These are phyloP conservation scores for Drosophila lacertosa DNA, from an alignment of 1,140 invertebrate species.

Conservation along the genomic window DNA sequence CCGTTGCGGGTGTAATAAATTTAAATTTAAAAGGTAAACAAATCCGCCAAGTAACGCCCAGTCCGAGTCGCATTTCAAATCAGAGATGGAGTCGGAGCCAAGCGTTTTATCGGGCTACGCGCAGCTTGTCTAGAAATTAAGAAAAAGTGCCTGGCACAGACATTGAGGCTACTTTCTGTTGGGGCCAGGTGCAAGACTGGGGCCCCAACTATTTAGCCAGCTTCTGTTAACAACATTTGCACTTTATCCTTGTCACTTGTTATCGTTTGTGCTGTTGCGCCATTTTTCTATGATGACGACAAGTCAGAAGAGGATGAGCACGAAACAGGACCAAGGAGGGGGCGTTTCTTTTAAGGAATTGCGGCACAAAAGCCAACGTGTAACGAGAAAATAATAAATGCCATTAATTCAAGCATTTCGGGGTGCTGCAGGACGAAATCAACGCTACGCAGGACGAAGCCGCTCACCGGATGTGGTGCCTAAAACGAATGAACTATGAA, in stretches of 20 bases:
- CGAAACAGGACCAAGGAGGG: conserved; percentile 15
- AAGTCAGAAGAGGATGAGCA: background rate
- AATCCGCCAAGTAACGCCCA: conserved; percentile 16
- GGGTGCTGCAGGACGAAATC: conserved; percentile 12
- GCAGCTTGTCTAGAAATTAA: conserved; percentile 64
- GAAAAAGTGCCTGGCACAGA: conserved; percentile 34
- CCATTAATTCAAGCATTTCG: conserved; percentile 71
- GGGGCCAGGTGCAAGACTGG: conserved; percentile 28
- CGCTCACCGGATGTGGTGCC: conserved; percentile 39
- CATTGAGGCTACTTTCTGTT: conserved; percentile 15
- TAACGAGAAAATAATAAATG: conserved; percentile 83
- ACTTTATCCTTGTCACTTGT: conserved; percentile 79
- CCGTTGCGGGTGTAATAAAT: conserved; percentile 61
- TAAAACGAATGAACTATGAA: conserved; percentile 80
- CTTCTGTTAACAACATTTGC: conserved; percentile 65
- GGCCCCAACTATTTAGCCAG: conserved; percentile 43
- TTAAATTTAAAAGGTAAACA: conserved; percentile 81
- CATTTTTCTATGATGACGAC: conserved; percentile 35
- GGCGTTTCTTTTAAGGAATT: conserved; percentile 69
- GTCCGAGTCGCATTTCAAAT: conserved; percentile 16
- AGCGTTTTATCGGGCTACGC: conserved; percentile 58
- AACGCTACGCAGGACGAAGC: conserved; percentile 16
- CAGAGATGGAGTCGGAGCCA: conserved; percentile 17
- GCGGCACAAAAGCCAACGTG: conserved; percentile 80
- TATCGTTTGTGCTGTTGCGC: conserved; percentile 63